Evolutionary conservation across 2,113 vertebrate genomes (phyloP), one percentile per base, ranked within the genome.

Genomic region (Polypterus bichir): DNA sequence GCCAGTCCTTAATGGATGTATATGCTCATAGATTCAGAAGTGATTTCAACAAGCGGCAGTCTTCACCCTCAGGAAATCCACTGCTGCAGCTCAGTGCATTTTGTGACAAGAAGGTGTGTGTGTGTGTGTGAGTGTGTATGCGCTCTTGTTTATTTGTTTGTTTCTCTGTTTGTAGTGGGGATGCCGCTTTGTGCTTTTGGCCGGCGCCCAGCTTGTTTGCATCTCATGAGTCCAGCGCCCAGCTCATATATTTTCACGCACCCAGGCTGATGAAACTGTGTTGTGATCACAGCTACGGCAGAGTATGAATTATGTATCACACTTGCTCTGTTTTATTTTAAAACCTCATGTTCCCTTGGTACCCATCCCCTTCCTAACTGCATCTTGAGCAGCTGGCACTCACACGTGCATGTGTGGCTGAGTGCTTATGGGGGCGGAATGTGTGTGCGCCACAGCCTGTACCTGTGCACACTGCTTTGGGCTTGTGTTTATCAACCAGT

Each of bases 381-480:
- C 68, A 69, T 73, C 74, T 68, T 70, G 71, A 70, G 80, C 81
- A 85, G 80, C 64, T 76, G 66, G 79, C 65, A 54, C 65, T 44
- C 69, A 69, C 67, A 6, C 62, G 67, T 48, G 68, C 54, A 45
- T 59, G 64, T 64, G 59, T 66, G 66, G 67, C 61, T 70, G 59
- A 75, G 73, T 73, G 68, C 74, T 63, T 63, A 63, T 69, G 68
- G 67, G 65, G 45, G 65, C 71, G 68, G 65, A 64, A 44, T 49
- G 56, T 69, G 63, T 70, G 9, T 51, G 49, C 59, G 58, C 63
- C 9, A 57, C 11, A 56, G 60, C 62, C 54, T 59, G 59, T 48
- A 7, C 64, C 10, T 68, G 57, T 63, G 53, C 65, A 59, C 55
- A 59, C 68, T 73, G 49, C 44, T 63, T 49, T 59, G 11, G 54